These are phyloP conservation scores for Drosophila mimica DNA, from an alignment of 2,888 invertebrate genomes.

Conservation along the genomic window DNA sequence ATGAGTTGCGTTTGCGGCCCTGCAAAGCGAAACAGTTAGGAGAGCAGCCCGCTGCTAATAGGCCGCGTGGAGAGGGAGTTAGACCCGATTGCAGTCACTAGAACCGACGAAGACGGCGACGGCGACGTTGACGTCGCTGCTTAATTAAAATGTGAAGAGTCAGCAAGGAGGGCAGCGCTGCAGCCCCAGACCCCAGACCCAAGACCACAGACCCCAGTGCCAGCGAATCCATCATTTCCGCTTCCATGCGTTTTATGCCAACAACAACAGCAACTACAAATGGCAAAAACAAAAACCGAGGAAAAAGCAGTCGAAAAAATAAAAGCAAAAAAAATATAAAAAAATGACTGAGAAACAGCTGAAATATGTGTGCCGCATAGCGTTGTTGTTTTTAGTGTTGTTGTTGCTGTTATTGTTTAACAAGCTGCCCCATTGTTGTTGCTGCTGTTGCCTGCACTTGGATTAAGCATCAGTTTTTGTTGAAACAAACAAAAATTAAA, in stretches of 20 bases:
- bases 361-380: constrained; percentile 64
- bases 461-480: constrained; percentile 23
- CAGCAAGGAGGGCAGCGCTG: constrained; percentile 46
- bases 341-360: constrained; percentile 70
- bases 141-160: constrained; percentile 81
- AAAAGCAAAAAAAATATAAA: constrained; percentile 13
- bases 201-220: constrained; percentile 47
- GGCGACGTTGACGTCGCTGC: constrained; percentile 56
- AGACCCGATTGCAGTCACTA: constrained; percentile 69
- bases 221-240: constrained; percentile 85
- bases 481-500: constrained; percentile 1
- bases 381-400: constrained; percentile 21
- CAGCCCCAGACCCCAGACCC: constrained; percentile 33
- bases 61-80: constrained; percentile 1
- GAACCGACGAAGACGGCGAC: constrained; percentile 51
- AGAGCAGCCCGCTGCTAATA: constrained; percentile 5
- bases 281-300: constrained; percentile 26
- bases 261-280: constrained; percentile 5
- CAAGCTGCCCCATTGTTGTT: constrained; percentile 51
- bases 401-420: constrained; percentile 37
- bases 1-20: constrained; percentile 69
- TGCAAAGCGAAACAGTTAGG: constrained; percentile 57
- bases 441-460: constrained; percentile 44
- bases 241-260: constrained; percentile 83
- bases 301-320: constrained; percentile 22